phyloP scores from a whole-genome alignment of 2,113 vertebrate species.

The Rhizomys pruinosus region DNA sequence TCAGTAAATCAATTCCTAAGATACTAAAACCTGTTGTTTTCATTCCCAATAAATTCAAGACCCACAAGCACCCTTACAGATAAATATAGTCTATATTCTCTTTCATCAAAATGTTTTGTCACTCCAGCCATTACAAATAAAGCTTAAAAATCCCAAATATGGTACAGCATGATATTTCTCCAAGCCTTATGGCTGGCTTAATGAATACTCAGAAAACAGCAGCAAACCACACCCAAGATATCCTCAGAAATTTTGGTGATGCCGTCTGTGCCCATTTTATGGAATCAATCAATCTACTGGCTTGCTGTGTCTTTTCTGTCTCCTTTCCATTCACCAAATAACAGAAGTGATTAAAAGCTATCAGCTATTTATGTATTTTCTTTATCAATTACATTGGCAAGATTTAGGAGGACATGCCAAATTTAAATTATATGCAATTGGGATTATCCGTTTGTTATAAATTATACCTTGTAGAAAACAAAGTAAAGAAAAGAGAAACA shows the following conservation, averaged over 20 bases:
- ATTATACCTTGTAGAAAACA: neutral
- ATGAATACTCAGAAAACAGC: neutral
- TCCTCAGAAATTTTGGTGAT: neutral
- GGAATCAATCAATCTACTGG: neutral
- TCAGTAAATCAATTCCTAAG: slow-evolving; percentile 20
- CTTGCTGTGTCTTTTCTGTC: neutral
- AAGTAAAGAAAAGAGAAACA: neutral
- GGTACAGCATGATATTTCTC: neutral
- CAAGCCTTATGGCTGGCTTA: neutral
- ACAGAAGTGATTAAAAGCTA: neutral
- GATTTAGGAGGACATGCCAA: neutral
- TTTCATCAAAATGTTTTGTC: neutral
- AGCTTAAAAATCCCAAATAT: neutral
- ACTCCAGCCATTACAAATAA: neutral
- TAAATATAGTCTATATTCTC: neutral
- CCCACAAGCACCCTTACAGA: neutral
- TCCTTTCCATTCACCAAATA: neutral
- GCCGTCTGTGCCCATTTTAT: neutral
- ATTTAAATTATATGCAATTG: neutral
- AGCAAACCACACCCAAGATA: neutral
- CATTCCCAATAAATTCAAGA: slow-evolving; percentile 26
- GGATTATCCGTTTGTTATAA: slow-evolving; percentile 7
- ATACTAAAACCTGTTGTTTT: slow-evolving; percentile 33
- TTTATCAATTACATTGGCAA: neutral
- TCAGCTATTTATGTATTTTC: neutral